Evolutionary conservation across 2,797 vertebrate species (phyloP).

Genomic region (Sarcoramphus papa): DNA sequence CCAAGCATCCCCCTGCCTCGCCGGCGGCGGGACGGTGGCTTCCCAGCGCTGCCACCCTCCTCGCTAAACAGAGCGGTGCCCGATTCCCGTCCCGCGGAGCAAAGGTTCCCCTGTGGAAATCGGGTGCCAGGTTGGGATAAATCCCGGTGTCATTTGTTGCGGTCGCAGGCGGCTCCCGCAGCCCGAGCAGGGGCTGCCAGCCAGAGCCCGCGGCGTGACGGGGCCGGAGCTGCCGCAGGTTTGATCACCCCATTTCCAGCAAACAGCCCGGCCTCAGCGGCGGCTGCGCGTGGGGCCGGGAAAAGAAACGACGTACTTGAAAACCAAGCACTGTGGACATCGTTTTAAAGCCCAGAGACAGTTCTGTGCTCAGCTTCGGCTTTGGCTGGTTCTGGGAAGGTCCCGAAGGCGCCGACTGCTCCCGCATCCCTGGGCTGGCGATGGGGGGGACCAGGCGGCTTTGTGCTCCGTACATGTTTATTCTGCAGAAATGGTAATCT

Average conservation of each 20-base stretch:
- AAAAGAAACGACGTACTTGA: no score
- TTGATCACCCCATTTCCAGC: no score
- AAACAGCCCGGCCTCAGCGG: no score
- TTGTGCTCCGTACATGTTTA: accelerated
- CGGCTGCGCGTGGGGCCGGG: no score
- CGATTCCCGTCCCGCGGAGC: accelerated
- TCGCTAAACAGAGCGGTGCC: accelerated
- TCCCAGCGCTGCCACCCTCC: not conserved
- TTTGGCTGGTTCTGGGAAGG: not conserved
- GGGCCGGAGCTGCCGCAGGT: no score
- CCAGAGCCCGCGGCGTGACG: not conserved
- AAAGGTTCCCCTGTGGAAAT: not conserved
- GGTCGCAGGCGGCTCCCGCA: accelerated
- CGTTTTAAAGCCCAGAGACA: not conserved
- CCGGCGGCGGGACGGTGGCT: not conserved
- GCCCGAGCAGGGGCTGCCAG: not conserved
- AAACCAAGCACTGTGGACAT: not conserved
- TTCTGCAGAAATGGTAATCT: not conserved
- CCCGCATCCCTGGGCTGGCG: not conserved
- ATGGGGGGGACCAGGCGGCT: not conserved
- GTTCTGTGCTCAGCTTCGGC: not conserved
- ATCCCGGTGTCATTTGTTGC: not conserved
- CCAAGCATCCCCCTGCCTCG: not conserved
- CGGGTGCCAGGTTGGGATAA: accelerated
- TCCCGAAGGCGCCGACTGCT: not conserved